Base-by-base conservation (phyloP, 64 coral and sea anemone species). In the Montipora efflorescens region DNA sequence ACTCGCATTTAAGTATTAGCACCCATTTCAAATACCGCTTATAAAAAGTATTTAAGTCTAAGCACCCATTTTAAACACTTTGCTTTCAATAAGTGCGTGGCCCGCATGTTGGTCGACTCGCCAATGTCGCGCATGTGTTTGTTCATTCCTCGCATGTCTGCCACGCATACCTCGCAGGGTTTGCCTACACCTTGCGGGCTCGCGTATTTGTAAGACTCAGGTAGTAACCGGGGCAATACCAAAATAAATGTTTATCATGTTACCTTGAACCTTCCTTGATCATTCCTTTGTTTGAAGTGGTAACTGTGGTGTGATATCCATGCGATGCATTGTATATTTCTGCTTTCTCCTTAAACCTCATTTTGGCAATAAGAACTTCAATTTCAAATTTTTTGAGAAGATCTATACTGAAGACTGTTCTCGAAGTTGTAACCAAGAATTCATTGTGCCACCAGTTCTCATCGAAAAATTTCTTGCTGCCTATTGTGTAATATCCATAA, bases 331-430 rank as follows among this genome's bases (percentile, higher is more conserved):
- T 90, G 21, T 90, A 90, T 28, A 90, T 79, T 22, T 90, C 75
- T 58, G 88, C 52, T 53, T 90, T 90, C 55, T 90, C 88, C 67
- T 90, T 78, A 78, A 78, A 90, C 49, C 74, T 79, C 53, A 90
- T 79, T 47, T 90, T 90, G 19, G 52, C 15, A 43, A 90, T 13
- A 62, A 90, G 75, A 90, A 90, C 78, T 79, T 90, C 55, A 3
- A 79, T 44, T 79, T 90, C 88, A 11, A 76, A 78, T 45, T 79
- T 78, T 59, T 64, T 67, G 19, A 79, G 69, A 64, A 79, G 47
- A n/a, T 53, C 28, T n/a, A 79, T 15, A 47, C 66, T 45, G 48
- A 90, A 90, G n/a, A 58, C 74, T 7, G 88, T 90, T 90, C 75
- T 78, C 20, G 88, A n/a, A 76, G 9, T 79, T 22, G 75, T 82